phyloP scores from a whole-genome alignment of 2,797 vertebrate species.

The Vespertilio murinus region DNA sequence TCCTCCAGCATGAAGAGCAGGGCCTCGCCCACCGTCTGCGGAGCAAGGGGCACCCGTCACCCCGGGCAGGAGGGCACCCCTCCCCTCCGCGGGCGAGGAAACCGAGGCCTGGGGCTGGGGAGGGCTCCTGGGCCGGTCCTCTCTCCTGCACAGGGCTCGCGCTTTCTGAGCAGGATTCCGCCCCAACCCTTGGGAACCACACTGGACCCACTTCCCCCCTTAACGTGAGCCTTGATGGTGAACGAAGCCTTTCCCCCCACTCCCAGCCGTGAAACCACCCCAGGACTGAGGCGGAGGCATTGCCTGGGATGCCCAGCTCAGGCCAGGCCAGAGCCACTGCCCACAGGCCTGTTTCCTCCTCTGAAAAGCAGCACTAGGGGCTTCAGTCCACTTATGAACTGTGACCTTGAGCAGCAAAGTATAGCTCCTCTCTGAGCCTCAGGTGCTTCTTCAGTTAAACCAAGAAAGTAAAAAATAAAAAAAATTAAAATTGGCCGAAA shows the following conservation, averaged over 20 bases:
- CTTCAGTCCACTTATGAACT: neutral
- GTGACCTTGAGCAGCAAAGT: neutral
- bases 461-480: neutral
- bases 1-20: constrained; percentile 96
- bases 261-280: neutral
- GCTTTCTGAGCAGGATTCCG: neutral
- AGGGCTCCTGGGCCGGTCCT: neutral
- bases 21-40: constrained; percentile 92
- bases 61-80: neutral
- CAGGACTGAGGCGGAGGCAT: neutral
- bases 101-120: neutral
- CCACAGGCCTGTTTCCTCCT: neutral
- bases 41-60: constrained; percentile 26
- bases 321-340: neutral
- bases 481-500: too few relatives aligned
- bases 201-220: too few relatives aligned
- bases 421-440: neutral
- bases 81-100: neutral
- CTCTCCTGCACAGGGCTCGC: neutral
- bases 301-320: neutral
- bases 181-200: neutral
- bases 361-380: neutral
- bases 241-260: neutral
- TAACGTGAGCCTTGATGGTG: neutral
- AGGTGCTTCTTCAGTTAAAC: neutral